Conservation (phyloP, 2,888 invertebrate genomes). For the Leptogaster cylindrica region DNA sequence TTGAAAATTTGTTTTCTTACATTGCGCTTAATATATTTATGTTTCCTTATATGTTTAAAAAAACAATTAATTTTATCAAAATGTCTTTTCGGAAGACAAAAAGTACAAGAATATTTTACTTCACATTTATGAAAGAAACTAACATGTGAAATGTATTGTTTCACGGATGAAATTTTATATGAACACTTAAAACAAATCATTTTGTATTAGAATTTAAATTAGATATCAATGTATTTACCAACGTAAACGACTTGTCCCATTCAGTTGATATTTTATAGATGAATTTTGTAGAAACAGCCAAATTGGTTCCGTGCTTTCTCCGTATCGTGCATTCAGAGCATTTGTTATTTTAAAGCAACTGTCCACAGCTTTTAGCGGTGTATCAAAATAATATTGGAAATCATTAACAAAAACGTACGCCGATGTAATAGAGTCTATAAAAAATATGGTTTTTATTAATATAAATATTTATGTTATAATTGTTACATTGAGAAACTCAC, state of each 20-base stretch:
- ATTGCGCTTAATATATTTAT: too few relatives aligned
- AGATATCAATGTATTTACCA: neutral
- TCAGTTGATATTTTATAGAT: neutral
- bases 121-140: too few relatives aligned
- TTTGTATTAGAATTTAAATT: neutral
- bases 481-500: too few relatives aligned
- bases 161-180: too few relatives aligned
- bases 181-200: conserved; percentile 1
- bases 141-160: too few relatives aligned
- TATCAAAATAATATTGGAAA: conserved; percentile 3
- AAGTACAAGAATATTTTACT: too few relatives aligned
- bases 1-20: too few relatives aligned
- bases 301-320: neutral
- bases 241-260: conserved; percentile 12
- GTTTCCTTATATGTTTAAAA: too few relatives aligned
- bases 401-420: neutral
- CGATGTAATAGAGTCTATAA: neutral
- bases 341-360: neutral
- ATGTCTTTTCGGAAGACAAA: too few relatives aligned
- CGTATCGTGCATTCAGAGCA: neutral
- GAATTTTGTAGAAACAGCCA: conserved; percentile 14
- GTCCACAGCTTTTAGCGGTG: conserved; percentile 3
- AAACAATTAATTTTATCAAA: too few relatives aligned
- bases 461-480: too few relatives aligned
- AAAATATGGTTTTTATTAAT: too few relatives aligned